Evolutionary conservation across 1,140 invertebrate genomes (phyloP).

Genomic region (Pygmarrhopalites habei): DNA sequence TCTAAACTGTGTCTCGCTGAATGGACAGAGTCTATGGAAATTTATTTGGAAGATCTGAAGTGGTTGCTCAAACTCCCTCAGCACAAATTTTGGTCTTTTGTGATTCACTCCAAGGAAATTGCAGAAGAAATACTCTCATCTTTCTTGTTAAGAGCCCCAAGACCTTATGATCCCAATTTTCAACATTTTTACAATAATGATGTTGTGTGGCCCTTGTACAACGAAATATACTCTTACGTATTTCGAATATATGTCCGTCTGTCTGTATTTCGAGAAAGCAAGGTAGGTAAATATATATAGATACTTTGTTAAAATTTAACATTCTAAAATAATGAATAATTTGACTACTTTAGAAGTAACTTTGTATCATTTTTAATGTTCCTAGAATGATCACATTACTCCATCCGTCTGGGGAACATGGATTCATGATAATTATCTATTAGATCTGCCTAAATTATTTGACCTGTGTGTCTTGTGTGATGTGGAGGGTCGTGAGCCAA

Average conservation of each 20-base stretch:
- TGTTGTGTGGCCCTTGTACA: conserved; percentile 17
- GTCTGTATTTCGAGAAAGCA: conserved; percentile 49
- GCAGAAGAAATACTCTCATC: conserved; percentile 44
- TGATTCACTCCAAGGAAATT: conserved; percentile 46
- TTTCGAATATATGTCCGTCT: conserved; percentile 49
- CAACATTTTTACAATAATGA: conserved; percentile 18
- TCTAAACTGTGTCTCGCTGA: conserved; percentile 39
- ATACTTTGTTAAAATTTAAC: too few relatives aligned
- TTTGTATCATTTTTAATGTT: too few relatives aligned
- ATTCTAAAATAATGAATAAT: too few relatives aligned
- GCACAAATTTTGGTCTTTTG: conserved; percentile 49
- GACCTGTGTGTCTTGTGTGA: conserved; percentile 50
- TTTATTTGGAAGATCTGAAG: conserved; percentile 46
- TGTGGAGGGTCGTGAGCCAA: conserved; percentile 40
- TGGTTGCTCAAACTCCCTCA: conserved; percentile 46
- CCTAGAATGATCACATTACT: conserved; percentile 45
- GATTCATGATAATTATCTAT: conserved; percentile 50
- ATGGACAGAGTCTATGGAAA: conserved; percentile 46
- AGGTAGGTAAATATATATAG: conserved; percentile 41
- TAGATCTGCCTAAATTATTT: conserved; percentile 51
- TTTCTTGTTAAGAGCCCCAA: conserved; percentile 46
- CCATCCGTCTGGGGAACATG: conserved; percentile 48
- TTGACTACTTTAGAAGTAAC: too few relatives aligned
- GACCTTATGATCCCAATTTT: conserved; percentile 40
- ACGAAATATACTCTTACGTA: conserved; percentile 42